A percentile compares a stretch with the other conserved stretches of the same genome.
Conservation (phyloP, 2,888 invertebrate genomes). For the Lobophora halterata region DNA sequence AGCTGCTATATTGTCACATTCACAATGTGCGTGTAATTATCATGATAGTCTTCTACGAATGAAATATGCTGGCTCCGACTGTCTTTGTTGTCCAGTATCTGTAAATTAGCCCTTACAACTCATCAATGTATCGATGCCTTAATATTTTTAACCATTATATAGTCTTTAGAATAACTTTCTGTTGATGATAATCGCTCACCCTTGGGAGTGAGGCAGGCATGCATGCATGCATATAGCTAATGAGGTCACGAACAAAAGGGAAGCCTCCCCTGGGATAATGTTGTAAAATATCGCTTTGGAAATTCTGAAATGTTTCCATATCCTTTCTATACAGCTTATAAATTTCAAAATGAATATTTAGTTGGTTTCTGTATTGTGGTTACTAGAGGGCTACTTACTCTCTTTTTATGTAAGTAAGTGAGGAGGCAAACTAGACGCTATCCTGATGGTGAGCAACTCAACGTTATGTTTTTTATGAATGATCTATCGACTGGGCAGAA, state of each 20-base stretch:
- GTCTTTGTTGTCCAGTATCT: conserved; percentile 4
- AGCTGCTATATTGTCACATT: conserved; percentile 4
- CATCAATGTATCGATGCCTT: too few species aligned
- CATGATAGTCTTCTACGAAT: conserved; percentile 3
- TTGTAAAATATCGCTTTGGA: conserved; percentile 10
- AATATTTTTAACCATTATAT: background rate
- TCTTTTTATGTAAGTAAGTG: too few species aligned
- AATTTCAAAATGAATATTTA: background rate
- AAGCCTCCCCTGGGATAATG: conserved; percentile 13
- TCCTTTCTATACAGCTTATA: too few species aligned
- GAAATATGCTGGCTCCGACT: background rate
- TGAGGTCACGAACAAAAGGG: conserved; percentile 36
- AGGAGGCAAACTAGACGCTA: too few species aligned
- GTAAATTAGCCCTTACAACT: background rate
- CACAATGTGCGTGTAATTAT: background rate
- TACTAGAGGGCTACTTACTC: too few species aligned
- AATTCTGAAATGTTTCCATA: conserved; percentile 8
- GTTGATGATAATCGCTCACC: conserved; percentile 8
- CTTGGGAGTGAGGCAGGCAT: conserved; percentile 11
- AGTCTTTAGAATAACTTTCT: conserved; percentile 1
- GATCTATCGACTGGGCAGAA: too few species aligned
- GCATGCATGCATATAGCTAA: conserved; percentile 33
- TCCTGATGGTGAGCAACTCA: too few species aligned
- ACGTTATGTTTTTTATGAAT: too few species aligned
- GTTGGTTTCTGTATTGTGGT: too few species aligned